These are phyloP conservation scores for Seira musarum DNA, from an alignment of 2,888 invertebrate species.

Conservation along the genomic window DNA sequence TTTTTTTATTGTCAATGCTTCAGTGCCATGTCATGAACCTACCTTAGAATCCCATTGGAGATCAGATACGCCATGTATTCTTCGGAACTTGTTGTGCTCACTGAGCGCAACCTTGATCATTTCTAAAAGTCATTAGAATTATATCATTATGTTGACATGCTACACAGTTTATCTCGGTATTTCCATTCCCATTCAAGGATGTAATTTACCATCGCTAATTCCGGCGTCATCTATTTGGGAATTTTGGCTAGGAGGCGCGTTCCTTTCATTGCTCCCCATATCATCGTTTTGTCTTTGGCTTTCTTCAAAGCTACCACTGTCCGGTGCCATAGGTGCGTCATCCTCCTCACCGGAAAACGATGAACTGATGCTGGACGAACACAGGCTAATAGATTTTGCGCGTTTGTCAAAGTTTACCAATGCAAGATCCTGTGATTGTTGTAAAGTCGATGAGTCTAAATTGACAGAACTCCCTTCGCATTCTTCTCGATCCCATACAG, in stretches of 20 bases:
- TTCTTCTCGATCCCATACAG: not conserved
- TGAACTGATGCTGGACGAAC: not conserved
- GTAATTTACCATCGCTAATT: no score
- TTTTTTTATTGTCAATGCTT: no score
- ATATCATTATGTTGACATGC: no score
- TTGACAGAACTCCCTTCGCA: constrained; percentile 15
- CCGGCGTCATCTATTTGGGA: no score
- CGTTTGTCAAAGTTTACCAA: constrained; percentile 26
- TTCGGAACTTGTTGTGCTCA: constrained; percentile 32
- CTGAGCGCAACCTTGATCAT: not conserved
- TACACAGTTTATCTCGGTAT: no score
- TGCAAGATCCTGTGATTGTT: not conserved
- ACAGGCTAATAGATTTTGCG: constrained; percentile 17
- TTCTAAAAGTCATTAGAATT: not conserved
- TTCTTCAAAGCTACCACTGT: not conserved
- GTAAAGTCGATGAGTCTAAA: not conserved
- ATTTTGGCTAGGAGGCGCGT: not conserved
- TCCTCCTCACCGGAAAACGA: constrained; percentile 1
- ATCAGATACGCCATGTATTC: constrained; percentile 29
- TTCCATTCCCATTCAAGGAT: no score
- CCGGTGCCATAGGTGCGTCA: not conserved
- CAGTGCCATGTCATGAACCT: no score
- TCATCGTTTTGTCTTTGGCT: not conserved
- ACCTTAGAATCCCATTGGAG: constrained; percentile 24
- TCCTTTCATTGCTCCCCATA: not conserved